Evolutionary conservation across 2,797 vertebrate genomes (phyloP).

Genomic region (Pempheris klunzingeri): DNA sequence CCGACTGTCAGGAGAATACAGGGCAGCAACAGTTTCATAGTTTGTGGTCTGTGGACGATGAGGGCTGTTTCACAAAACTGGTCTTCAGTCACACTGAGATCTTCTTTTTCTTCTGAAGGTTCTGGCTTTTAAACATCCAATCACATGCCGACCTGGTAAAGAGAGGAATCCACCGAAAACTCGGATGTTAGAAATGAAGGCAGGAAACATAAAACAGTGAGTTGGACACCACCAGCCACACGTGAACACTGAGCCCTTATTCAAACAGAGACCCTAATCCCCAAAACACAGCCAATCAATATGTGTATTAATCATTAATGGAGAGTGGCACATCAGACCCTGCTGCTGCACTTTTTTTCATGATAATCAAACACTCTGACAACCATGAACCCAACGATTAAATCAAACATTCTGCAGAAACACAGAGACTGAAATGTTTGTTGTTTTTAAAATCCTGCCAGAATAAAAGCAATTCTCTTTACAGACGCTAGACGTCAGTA

Average conservation of each 20-base stretch:
- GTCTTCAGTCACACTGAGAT: constrained; percentile 1
- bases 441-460: neutral
- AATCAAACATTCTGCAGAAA: neutral
- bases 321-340: constrained; percentile 26
- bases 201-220: constrained; percentile 25
- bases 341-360: neutral
- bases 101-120: neutral
- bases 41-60: constrained; percentile 25
- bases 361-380: neutral
- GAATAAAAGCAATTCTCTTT: constrained; percentile 37
- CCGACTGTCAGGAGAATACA: constrained; percentile 64
- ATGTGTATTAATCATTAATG: constrained; percentile 79
- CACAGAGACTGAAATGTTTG: neutral
- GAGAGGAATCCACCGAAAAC: no score
- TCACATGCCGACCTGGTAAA: neutral
- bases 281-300: constrained; percentile 78
- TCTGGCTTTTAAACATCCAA: neutral
- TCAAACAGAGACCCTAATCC: constrained; percentile 69
- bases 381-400: neutral
- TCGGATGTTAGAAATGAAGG: constrained; percentile 1
- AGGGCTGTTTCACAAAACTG: constrained; percentile 2
- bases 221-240: constrained; percentile 38
- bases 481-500: constrained; percentile 73
- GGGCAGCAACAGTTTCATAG: constrained; percentile 66
- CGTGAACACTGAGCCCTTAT: constrained; percentile 50